These are phyloP conservation scores for Dicranocentrus wangi DNA, from an alignment of 2,888 invertebrate genomes.

Conservation along the genomic window DNA sequence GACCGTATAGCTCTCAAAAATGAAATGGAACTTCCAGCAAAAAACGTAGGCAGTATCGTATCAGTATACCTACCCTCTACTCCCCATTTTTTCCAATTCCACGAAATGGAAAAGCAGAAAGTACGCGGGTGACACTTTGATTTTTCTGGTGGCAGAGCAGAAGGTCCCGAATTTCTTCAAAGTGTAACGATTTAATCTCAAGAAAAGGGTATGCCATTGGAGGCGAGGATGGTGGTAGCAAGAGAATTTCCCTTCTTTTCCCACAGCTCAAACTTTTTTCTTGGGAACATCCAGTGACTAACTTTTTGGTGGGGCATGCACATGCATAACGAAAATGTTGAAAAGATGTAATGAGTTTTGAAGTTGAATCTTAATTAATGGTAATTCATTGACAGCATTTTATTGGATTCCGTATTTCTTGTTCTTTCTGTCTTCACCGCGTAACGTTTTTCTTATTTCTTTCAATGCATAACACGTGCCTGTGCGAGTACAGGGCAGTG, in stretches of 20 bases:
- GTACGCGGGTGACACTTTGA: too few relatives aligned
- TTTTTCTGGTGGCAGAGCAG: too few relatives aligned
- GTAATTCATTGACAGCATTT: constrained; percentile 64
- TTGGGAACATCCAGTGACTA: neutral
- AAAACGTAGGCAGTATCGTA: too few relatives aligned
- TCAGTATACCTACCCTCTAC: too few relatives aligned
- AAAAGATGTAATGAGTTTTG: constrained; percentile 64
- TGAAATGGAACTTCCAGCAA: too few relatives aligned
- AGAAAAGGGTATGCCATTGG: constrained; percentile 25
- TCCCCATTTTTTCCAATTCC: too few relatives aligned
- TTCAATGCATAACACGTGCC: constrained; percentile 32
- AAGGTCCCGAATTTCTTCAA: too few relatives aligned
- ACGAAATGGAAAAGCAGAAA: too few relatives aligned
- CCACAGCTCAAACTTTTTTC: neutral
- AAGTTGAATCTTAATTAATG: constrained; percentile 65
- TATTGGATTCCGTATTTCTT: constrained; percentile 48
- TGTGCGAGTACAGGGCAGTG: neutral
- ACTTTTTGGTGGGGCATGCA: constrained; percentile 1
- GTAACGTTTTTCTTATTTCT: too few relatives aligned
- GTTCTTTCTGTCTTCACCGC: neutral
- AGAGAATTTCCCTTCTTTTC: constrained; percentile 34
- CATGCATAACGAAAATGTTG: constrained; percentile 48
- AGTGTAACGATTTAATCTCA: constrained; percentile 58
- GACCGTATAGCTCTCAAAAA: too few relatives aligned
- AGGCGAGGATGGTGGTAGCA: constrained; percentile 8